phyloP scores from a whole-genome alignment of 2,888 invertebrate species.

The Protula sp. region DNA sequence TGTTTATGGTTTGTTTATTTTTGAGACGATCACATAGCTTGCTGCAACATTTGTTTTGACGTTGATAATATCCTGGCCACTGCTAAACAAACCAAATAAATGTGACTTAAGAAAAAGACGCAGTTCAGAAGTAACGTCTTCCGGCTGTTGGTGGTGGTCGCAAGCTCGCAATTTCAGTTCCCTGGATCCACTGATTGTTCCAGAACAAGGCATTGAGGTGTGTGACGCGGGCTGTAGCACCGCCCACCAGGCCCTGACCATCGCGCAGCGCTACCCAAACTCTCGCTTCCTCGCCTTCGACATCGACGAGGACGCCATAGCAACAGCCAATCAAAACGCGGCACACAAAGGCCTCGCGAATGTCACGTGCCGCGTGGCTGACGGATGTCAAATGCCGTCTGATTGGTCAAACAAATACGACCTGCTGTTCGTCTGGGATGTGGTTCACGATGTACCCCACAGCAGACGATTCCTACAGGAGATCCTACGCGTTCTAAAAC shows the following conservation, averaged over 20 bases:
- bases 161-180: no score
- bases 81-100: no score
- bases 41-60: no score
- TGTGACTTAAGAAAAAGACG: no score
- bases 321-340: neutral
- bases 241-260: neutral
- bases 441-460: constrained; percentile 11
- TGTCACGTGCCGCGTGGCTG: neutral
- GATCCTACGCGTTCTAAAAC: constrained; percentile 6
- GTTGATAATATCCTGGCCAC: no score
- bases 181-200: no score
- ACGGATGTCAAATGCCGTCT: constrained; percentile 4
- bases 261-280: constrained; percentile 8
- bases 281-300: constrained; percentile 6
- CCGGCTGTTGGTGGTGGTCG: no score
- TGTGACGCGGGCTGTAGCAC: constrained; percentile 7
- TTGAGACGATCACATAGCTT: no score
- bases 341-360: constrained; percentile 4
- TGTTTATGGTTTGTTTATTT: no score
- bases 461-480: constrained; percentile 4
- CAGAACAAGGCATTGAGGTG: constrained; percentile 4
- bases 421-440: constrained; percentile 1
- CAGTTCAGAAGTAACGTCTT: no score
- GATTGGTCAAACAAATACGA: constrained; percentile 8
- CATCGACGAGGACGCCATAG: constrained; percentile 7